Evolutionary conservation across 2,888 invertebrate species (phyloP).

Genomic region (Lottia gigantea): DNA sequence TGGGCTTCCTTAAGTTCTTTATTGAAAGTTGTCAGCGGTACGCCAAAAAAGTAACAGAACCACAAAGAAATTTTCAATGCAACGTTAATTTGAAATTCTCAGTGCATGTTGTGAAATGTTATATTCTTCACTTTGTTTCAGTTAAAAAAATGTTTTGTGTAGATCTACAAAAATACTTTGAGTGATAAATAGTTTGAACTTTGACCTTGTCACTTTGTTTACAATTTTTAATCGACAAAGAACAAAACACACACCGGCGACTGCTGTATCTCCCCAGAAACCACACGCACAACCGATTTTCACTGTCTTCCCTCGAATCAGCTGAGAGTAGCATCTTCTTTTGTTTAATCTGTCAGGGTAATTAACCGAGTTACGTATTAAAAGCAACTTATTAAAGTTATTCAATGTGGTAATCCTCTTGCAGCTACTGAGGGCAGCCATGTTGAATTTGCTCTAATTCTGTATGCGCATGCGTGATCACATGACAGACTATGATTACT

Average conservation of each 20-base stretch:
- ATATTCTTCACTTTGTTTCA: too few species aligned
- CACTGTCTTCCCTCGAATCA: conserved; percentile 45
- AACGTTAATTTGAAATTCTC: too few species aligned
- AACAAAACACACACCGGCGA: conserved; percentile 62
- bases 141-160: too few species aligned
- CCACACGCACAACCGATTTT: conserved; percentile 71
- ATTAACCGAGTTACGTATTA: not conserved
- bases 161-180: too few species aligned
- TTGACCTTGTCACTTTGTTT: conserved; percentile 1
- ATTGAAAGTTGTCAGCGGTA: too few species aligned
- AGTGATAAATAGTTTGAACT: not conserved
- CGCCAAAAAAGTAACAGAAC: too few species aligned
- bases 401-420: not conserved
- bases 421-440: conserved; percentile 13
- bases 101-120: too few species aligned
- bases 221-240: not conserved
- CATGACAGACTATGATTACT: conserved; percentile 39
- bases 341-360: not conserved
- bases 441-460: conserved; percentile 16
- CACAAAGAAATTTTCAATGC: too few species aligned
- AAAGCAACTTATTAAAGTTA: not conserved
- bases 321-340: conserved; percentile 15
- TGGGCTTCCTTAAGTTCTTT: too few species aligned
- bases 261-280: conserved; percentile 72
- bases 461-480: conserved; percentile 48